Evolutionary conservation across 2,888 invertebrate genomes (phyloP), one percentile per base, ranked within the genome.

Genomic region (Lepidochrysops patricia): DNA sequence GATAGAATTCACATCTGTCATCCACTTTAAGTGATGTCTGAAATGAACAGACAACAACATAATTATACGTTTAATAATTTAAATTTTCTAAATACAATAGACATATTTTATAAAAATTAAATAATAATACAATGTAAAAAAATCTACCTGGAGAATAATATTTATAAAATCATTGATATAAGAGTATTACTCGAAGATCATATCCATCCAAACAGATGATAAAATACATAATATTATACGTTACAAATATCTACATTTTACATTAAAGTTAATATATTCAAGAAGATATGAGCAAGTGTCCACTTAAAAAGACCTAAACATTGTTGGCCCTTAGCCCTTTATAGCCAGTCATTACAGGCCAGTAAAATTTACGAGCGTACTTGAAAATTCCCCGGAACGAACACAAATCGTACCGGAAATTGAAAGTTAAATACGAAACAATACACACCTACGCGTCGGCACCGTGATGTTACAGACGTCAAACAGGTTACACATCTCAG

Each of bases 321-420:
- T 52, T 52, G 52, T 52, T 27, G 52, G 29, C 25, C 29, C 29
- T 52, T 13, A 29, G 52, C 13, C 19, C 34, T 58, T 58, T 50
- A 54, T 29, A 29, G 29, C 59, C 61, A 54, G 32, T 62, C 65
- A 67, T 71, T 68, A 68, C 65, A 62, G 62, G 66, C 67, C 67
- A 68, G 70, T 70, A 67, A 68, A 69, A 67, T 71, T 71, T 69
- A 72, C 67, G 71, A 70, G 64, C 65, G 64, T 61, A 63, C 73
- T 74, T 54, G 54, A 74, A 74, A 69, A 70, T 72, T 72, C 72
- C 68, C 60, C 66, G 63, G 65, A 75, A 74, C 73, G 74, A 71
- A 65, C 75, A 76, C 74, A 77, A 82, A 83, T 80, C 76, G 72
- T 73, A 74, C 81, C 80, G 80, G 84, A 82, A 81, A 82, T 80